Percentiles rank a stretch among this genome's conserved stretches.
Evolutionary conservation across 1,140 invertebrate genomes (phyloP).

Genomic region (Zaprionus gabonicus): DNA sequence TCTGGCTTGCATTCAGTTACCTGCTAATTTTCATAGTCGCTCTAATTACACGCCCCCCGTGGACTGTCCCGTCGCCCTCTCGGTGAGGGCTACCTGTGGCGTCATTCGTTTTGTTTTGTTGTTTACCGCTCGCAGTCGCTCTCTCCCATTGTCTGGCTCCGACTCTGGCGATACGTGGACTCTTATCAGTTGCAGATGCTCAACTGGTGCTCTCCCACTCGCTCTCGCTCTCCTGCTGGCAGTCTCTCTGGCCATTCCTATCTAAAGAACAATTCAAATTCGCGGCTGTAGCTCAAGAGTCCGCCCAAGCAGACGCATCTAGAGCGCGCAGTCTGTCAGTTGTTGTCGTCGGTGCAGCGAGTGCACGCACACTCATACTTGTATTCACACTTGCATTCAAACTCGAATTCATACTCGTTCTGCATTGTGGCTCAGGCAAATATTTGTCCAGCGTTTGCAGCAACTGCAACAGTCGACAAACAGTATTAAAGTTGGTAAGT

Average conservation of each 20-base stretch:
- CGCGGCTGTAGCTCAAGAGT: conserved; percentile 52
- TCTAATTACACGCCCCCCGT: conserved; percentile 59
- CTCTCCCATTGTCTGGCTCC: conserved; percentile 2
- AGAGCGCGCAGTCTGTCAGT: conserved; percentile 67
- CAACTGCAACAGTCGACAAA: conserved; percentile 43
- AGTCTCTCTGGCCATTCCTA: conserved; percentile 43
- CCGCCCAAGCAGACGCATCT: conserved; percentile 57
- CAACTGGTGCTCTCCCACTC: conserved; percentile 5
- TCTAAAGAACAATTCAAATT: conserved; percentile 62
- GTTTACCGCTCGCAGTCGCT: conserved; percentile 11
- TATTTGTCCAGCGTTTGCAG: conserved; percentile 46
- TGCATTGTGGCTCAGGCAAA: conserved; percentile 21
- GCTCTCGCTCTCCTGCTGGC: conserved; percentile 9
- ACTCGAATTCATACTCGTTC: neutral
- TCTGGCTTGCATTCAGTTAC: conserved; percentile 14
- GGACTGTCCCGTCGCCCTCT: conserved; percentile 7
- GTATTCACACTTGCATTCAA: conserved; percentile 18
- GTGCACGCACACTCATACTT: conserved; percentile 5
- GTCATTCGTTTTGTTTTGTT: conserved; percentile 19
- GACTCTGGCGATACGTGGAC: conserved; percentile 14
- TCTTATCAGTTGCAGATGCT: conserved; percentile 50
- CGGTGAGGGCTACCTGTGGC: conserved; percentile 19
- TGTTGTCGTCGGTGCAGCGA: conserved; percentile 39
- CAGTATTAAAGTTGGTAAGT: conserved; percentile 58
- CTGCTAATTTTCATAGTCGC: conserved; percentile 68